phyloP scores from a whole-genome alignment of 2,113 vertebrate species.

The Oreochromis niloticus region DNA sequence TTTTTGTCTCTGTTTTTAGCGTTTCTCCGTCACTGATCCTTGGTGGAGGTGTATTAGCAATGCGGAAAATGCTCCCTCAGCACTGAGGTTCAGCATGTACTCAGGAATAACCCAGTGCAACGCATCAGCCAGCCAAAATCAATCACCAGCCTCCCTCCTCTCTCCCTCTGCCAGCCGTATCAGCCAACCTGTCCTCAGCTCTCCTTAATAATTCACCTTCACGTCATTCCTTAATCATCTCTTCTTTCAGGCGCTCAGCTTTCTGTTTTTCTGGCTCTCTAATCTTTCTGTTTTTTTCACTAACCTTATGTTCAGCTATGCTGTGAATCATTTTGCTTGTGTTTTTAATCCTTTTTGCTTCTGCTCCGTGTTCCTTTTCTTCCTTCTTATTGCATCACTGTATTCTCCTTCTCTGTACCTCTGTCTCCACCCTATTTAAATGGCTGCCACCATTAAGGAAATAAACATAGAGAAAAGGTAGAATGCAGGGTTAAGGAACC shows the following conservation, averaged over 20 bases:
- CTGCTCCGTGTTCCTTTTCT: not conserved
- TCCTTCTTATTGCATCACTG: not conserved
- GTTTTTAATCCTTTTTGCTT: not conserved
- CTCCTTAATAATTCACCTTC: conserved; percentile 51
- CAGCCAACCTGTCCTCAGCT: not conserved
- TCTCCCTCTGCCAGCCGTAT: not conserved
- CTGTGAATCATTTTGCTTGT: not conserved
- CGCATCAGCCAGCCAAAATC: conserved; percentile 13
- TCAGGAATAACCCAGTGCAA: conserved; percentile 31
- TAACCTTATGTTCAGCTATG: not conserved
- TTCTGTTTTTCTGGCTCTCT: not conserved
- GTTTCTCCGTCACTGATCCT: not conserved
- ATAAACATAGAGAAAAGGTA: not conserved
- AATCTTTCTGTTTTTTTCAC: not conserved
- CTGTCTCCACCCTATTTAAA: not conserved
- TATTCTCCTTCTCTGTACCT: not conserved
- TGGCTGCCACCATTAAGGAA: not conserved
- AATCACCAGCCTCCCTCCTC: conserved; percentile 25
- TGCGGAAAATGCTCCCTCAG: not conserved
- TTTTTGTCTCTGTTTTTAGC: not conserved
- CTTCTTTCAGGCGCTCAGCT: conserved; percentile 14
- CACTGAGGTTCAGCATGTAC: not conserved
- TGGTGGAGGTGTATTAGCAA: not conserved
- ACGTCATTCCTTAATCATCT: not conserved
- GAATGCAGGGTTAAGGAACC: not conserved